phyloP scores from a whole-genome alignment of 2,888 invertebrate species.

The Spodoptera picta region DNA sequence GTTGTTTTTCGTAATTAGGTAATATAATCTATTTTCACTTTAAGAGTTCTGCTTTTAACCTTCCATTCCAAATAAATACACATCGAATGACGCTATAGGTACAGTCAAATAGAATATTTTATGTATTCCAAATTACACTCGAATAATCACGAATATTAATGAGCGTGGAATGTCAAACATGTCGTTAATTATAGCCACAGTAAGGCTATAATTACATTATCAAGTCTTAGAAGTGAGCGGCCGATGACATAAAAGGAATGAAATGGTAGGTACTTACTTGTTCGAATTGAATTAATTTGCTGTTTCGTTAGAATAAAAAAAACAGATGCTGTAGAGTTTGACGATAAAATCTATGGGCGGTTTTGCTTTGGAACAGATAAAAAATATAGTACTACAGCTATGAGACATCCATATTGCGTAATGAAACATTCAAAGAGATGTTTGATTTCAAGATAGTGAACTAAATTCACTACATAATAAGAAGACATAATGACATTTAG shows the following conservation, averaged over 20 bases:
- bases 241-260: constrained; percentile 22
- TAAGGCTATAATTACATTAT: constrained; percentile 45
- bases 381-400: too few relatives aligned
- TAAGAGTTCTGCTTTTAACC: constrained; percentile 1
- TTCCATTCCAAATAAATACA: constrained; percentile 20
- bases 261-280: background rate
- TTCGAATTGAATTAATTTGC: constrained; percentile 18
- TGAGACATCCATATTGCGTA: too few relatives aligned
- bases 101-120: constrained; percentile 9
- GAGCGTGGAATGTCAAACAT: constrained; percentile 33
- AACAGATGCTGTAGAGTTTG: too few relatives aligned
- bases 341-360: too few relatives aligned
- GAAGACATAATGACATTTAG: too few relatives aligned
- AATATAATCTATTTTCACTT: constrained; percentile 13
- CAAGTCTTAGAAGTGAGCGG: constrained; percentile 21
- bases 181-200: constrained; percentile 34
- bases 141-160: constrained; percentile 49
- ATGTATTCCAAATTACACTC: constrained; percentile 30
- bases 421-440: too few relatives aligned
- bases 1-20: constrained; percentile 1
- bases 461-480: too few relatives aligned
- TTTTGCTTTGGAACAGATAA: too few relatives aligned
- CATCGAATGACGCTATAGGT: constrained; percentile 18
- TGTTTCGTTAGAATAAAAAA: background rate
- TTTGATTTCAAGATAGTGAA: too few relatives aligned